Base-by-base conservation (phyloP, 2,113 vertebrate species). In the Albula goreensis region DNA sequence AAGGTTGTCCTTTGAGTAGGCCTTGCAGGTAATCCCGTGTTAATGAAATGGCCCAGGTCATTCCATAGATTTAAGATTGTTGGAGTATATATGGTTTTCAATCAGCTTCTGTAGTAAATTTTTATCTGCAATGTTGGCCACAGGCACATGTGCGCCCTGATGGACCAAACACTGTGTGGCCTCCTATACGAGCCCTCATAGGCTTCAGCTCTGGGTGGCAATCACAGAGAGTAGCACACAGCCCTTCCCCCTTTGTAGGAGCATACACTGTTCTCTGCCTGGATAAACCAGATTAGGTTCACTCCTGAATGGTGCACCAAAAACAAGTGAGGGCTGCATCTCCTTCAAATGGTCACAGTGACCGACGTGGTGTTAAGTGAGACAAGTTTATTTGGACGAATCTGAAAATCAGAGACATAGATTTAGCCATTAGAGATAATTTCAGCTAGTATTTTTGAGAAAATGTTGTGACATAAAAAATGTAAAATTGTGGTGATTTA, bases 401-500 rank as follows among this genome's bases (percentile, higher is more conserved):
- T 41, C 31, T 41, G 31, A 41, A 41, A 41, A 41, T 41, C 31
- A 41, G 31, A 41, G 31, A 41, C 31, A 41, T 41, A 41, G 31
- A 41, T 41, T 41, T 22, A 66, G 60, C 22, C 57, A 3, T 60
- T 66, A 19, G 19, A 66, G 60, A 31, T 74, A 3, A 22, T 8
- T 10, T n/a, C n/a, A 22, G 2, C 70, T 7, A 10, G 1, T 9
- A n/a, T 74, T 11, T 74, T 13, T 74, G 57, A 82, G 66, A 83
- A 82, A 79, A 63, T 52, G 63, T 52, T 84, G 2, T 60, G 57
- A 81, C 83, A 82, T 70, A 83, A 87, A 56, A 81, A 60, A 82
- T 85, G 81, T 83, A 82, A 87, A 84, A 84, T 83, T 78, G 70
- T 57, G 85, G 89, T 89, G 90, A 92, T 92, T 91, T 91, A 91